Evolutionary conservation across 2,113 vertebrate species (phyloP).

Genomic region (Lasiurus borealis): DNA sequence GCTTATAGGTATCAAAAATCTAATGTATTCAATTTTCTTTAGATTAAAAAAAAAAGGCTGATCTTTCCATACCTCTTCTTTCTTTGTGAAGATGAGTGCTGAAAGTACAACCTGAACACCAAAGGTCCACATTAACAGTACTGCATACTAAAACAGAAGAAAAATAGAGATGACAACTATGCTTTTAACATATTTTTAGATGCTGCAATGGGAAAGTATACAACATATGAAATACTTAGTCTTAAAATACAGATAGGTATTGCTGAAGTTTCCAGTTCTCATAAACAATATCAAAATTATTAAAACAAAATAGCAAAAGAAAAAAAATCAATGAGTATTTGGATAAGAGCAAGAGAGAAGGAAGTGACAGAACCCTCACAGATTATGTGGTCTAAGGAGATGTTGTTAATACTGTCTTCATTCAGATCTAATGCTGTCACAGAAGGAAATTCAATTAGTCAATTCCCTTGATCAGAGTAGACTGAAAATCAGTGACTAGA

Average conservation of each 20-base stretch:
- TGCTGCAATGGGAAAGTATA: neutral
- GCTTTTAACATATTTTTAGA: neutral
- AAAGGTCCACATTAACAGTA: conserved; percentile 66
- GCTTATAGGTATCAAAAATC: neutral
- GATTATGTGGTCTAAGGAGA: neutral
- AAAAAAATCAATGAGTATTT: neutral
- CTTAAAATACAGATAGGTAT: neutral
- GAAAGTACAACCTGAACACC: conserved; percentile 38
- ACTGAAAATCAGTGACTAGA: neutral
- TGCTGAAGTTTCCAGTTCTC: neutral
- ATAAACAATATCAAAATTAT: neutral
- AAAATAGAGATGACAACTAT: conserved; percentile 14
- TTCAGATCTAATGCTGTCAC: conserved; percentile 3
- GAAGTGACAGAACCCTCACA: neutral
- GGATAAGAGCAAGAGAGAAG: neutral
- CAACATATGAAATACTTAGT: neutral
- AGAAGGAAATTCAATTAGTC: neutral
- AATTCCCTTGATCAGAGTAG: neutral
- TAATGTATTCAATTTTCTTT: neutral
- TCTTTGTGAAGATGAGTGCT: conserved; percentile 61
- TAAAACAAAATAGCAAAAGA: neutral
- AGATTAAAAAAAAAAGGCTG: conserved; percentile 17
- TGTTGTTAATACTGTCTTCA: neutral
- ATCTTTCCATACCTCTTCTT: conserved; percentile 68
- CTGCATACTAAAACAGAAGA: conserved; percentile 64